Evolutionary conservation across 2,797 vertebrate species (phyloP), one percentile per base, ranked within the genome.

Genomic region (Enteromius radiatus): DNA sequence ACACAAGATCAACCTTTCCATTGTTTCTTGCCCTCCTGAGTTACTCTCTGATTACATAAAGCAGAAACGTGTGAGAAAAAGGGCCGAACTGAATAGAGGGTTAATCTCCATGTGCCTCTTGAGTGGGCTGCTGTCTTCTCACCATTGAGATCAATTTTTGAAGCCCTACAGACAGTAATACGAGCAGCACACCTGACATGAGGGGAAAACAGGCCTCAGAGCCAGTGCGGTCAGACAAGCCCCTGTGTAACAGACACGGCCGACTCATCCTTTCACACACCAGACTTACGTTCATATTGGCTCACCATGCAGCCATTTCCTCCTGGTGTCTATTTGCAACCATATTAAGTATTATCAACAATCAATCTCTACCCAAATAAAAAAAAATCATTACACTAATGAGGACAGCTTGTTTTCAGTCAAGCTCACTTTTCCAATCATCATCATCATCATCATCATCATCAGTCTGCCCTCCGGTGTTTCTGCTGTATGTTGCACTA

Each of bases 331-430:
- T 64, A 82, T 49, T 82, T 38, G 80, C 49, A 84, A 80, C 43
- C 61, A 59, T 75, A 84, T 88, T 87, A 84, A 5, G 36, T 64
- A 31, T 70, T 85, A 88, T 85, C 86, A 83, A 77, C 64, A 77
- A 88, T 86, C 85, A 80, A 86, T 88, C 82, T 86, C 80, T 26
- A 11, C 71, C 70, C 52, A 89, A 89, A 85, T 84, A 83, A 86
- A 89, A 87, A 80, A 74, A 84, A 81, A 86, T 85, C 82, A 83
- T 89, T 88, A 87, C 52, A 36, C 65, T 83, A 86, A 88, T 74
- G 80, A 71, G 79, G 73, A 78, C 59, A 81, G 59, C 76, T 86
- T 78, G 36, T 80, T 74, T 71, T 79, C 77, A 36, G 56, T 76
- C 54, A 81, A 64, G 47, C 73, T 79, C 54, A 70, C 76, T 74